Evolutionary conservation across 2,113 vertebrate species (phyloP).

Genomic region (Oxyruncus cristatus): DNA sequence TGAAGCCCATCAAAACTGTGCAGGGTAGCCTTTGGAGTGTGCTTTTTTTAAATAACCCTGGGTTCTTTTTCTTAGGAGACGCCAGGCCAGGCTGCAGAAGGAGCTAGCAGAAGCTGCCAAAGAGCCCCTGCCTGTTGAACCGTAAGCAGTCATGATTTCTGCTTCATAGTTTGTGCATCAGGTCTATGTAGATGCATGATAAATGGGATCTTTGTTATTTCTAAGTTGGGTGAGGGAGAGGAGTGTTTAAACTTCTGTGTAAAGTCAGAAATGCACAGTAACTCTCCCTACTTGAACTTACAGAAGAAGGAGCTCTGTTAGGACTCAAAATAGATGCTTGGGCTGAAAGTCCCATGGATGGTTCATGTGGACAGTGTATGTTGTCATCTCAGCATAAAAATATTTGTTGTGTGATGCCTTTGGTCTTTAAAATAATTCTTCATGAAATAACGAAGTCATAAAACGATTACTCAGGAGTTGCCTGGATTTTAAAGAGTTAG

Average conservation of each 20-base stretch:
- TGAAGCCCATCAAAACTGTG: neutral
- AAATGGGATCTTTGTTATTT: neutral
- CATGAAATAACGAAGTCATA: neutral
- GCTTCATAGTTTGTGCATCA: neutral
- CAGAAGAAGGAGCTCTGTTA: neutral
- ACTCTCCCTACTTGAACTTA: neutral
- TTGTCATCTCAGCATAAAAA: neutral
- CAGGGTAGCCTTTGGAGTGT: neutral
- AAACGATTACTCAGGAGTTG: neutral
- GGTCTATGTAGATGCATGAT: neutral
- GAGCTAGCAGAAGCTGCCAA: conserved; percentile 97
- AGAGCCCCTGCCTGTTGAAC: conserved; percentile 90
- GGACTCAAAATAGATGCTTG: neutral
- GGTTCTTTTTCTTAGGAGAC: conserved; percentile 72
- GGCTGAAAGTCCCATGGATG: neutral
- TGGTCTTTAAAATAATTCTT: neutral
- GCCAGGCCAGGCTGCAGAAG: conserved; percentile 94
- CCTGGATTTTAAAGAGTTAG: neutral
- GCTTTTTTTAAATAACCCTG: neutral
- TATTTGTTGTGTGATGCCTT: neutral
- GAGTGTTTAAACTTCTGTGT: neutral
- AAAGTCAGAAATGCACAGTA: neutral
- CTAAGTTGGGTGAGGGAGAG: neutral
- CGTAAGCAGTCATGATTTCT: conserved; percentile 77
- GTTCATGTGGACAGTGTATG: neutral